These are phyloP conservation scores for Eurois occulta DNA, from an alignment of 2,888 invertebrate species.

Conservation along the genomic window DNA sequence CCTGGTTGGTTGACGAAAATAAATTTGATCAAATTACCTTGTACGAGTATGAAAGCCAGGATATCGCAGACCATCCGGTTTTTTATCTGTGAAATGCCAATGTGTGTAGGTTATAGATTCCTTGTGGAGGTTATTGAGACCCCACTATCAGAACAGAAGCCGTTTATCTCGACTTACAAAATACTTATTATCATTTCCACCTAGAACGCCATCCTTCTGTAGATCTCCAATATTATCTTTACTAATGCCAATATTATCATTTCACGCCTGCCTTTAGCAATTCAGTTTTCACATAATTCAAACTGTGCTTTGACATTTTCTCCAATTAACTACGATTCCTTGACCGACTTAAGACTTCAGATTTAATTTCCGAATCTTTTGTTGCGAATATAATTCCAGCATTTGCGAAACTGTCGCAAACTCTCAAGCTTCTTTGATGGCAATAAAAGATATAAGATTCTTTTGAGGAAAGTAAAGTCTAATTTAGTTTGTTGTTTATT, in stretches of 20 bases:
- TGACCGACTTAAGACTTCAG: constrained; percentile 58
- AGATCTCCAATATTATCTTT: not conserved
- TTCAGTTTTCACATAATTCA: constrained; percentile 15
- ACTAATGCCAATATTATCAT: not conserved
- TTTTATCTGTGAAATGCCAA: not conserved
- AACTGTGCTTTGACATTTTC: constrained; percentile 44
- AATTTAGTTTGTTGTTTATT: constrained; percentile 3
- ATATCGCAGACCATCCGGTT: not conserved
- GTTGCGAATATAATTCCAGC: constrained; percentile 47
- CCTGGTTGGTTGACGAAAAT: not conserved
- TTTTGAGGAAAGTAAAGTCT: constrained; percentile 12
- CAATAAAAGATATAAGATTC: constrained; percentile 1
- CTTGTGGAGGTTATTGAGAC: not conserved
- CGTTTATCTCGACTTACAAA: not conserved
- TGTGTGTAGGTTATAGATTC: not conserved
- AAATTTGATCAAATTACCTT: not conserved
- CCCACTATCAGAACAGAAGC: not conserved
- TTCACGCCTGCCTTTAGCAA: not conserved
- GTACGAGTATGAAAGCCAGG: too few species aligned
- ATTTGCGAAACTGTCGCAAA: constrained; percentile 28
- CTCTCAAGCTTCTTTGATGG: constrained; percentile 13
- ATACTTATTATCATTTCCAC: not conserved
- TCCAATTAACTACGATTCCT: constrained; percentile 41
- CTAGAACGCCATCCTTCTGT: not conserved
- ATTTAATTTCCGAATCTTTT: constrained; percentile 53